Base-by-base conservation (phyloP, 2,888 invertebrate species). In the Nomada fucata region DNA sequence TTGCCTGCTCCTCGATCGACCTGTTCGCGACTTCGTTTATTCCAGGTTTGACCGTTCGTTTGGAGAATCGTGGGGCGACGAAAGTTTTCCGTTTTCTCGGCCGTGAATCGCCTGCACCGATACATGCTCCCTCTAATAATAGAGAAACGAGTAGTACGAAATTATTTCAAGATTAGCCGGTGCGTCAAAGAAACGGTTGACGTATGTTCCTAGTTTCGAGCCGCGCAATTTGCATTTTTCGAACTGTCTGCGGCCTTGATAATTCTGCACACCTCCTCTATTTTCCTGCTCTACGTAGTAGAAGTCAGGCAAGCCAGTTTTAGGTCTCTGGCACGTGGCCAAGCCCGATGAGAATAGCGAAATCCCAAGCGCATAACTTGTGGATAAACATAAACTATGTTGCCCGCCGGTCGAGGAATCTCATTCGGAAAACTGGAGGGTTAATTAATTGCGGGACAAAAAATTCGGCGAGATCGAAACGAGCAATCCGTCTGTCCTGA, bases 181-280 rank as follows among this genome's bases (percentile, higher is more conserved):
- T 47, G 53, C 67, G 61, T 67, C 55, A 44, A 67, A 60, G 11
- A 18, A 26, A 60, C 50, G 55, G 79, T 67, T 67, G 67, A 78
- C 71, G 79, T 67, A 57, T 29, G 44, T 44, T 18, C 3, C 63
- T 20, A 23, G 15, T 42, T 36, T 18, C 47, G 47, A 65, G 61
- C 26, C 26, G 57, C 72, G 72, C 67, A 79, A 80, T 80, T 80
- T 80, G 67, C 67, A 75, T 80, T 76, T 72, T 65, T 76, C 76
- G 61, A 70, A 68, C 67, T 77, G 73, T 61, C 72, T 52, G 47
- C 64, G 89, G 82, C 89, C 88, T 88, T 88, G 88, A 88, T 82
- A 78, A 83, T 52, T 79, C 74, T 71, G 70, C 74, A 68, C 72
- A 76, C 73, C 79, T 85, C 77, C 84, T 88, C 87, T 87, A 87